phyloP scores from a whole-genome alignment of 2,888 invertebrate species.

The Pomacea canaliculata region DNA sequence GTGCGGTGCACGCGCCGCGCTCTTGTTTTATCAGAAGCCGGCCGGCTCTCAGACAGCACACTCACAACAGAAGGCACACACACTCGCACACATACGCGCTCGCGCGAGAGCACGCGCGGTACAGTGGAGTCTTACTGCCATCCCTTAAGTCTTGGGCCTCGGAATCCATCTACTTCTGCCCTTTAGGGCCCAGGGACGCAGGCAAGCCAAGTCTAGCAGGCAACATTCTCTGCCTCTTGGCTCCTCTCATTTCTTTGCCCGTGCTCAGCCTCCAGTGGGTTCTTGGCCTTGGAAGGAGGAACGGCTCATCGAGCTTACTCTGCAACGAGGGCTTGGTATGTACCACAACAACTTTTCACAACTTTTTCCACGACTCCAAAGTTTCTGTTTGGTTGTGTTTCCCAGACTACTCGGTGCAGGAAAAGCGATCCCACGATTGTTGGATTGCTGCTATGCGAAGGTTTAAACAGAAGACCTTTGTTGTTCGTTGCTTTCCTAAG shows the following conservation, averaged over 20 bases:
- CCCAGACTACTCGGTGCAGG: neutral
- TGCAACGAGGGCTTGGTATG: neutral
- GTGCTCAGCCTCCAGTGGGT: too few relatives aligned
- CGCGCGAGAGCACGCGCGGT: constrained; percentile 7
- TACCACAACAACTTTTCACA: neutral
- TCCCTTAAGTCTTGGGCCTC: neutral
- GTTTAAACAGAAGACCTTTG: neutral
- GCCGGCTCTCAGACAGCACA: neutral
- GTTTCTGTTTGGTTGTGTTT: neutral
- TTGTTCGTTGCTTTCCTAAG: neutral
- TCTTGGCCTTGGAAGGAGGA: neutral
- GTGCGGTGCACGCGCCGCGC: constrained; percentile 2
- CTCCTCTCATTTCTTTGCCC: neutral
- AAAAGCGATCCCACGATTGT: neutral
- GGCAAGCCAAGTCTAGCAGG: neutral
- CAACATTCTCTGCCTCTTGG: neutral
- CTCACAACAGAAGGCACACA: neutral
- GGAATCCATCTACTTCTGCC: neutral
- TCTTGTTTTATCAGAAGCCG: constrained; percentile 12
- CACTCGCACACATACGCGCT: neutral
- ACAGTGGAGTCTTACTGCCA: neutral
- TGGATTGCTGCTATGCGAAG: too few relatives aligned
- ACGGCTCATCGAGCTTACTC: neutral
- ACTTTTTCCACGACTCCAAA: neutral
- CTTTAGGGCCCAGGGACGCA: neutral